Evolutionary conservation across 2,888 invertebrate genomes (phyloP).

Genomic region (Lycia hirtaria): DNA sequence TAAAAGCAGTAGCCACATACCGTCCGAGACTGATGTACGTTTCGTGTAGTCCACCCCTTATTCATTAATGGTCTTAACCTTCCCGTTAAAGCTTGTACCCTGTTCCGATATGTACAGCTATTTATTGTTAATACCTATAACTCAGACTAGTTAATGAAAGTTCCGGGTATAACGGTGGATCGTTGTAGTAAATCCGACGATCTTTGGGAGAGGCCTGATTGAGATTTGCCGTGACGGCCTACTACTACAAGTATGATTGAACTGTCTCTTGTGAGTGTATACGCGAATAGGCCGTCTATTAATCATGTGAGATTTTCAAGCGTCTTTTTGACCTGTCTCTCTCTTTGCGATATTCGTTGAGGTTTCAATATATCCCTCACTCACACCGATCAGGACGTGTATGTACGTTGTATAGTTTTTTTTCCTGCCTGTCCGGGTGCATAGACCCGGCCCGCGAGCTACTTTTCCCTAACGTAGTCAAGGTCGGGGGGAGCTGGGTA

Average conservation of each 20-base stretch:
- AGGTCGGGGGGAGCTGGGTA: too few relatives aligned
- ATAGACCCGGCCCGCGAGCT: too few relatives aligned
- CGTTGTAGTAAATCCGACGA: slow-evolving; percentile 37
- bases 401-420: too few relatives aligned
- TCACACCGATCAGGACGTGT: too few relatives aligned
- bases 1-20: neutral
- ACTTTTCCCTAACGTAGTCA: too few relatives aligned
- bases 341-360: too few relatives aligned
- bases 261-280: slow-evolving; percentile 9
- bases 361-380: too few relatives aligned
- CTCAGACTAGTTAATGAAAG: slow-evolving; percentile 40
- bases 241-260: slow-evolving; percentile 20
- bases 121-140: slow-evolving; percentile 40
- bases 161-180: slow-evolving; percentile 36
- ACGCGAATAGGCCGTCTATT: too few relatives aligned
- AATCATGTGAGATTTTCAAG: too few relatives aligned
- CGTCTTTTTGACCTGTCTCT: too few relatives aligned
- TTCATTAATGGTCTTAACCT: slow-evolving; percentile 26
- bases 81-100: slow-evolving; percentile 26
- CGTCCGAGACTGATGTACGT: slow-evolving; percentile 6
- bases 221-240: slow-evolving; percentile 35
- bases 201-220: slow-evolving; percentile 33
- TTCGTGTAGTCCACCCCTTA: slow-evolving; percentile 17
- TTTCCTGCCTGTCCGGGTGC: too few relatives aligned
- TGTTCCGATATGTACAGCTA: slow-evolving; percentile 31